A percentile compares a stretch with the other conserved stretches of the same genome.
These are phyloP conservation scores for Colostygia pectinataria DNA, from an alignment of 2,888 invertebrate genomes.

Conservation along the genomic window DNA sequence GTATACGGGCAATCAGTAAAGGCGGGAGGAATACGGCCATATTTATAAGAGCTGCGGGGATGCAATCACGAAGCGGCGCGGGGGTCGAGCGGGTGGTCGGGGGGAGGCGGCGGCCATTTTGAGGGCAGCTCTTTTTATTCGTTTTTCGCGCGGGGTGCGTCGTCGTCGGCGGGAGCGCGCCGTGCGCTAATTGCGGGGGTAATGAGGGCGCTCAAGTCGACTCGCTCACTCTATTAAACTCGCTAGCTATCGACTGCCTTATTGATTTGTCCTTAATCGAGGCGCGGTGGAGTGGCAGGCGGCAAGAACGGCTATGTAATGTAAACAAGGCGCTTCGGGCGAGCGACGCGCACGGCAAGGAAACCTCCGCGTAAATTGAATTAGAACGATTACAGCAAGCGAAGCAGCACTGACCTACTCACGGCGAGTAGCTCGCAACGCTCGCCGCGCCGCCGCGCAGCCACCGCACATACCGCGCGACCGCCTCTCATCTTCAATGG, in stretches of 20 bases:
- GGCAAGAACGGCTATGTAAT: conserved; percentile 51
- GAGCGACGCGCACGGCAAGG: conserved; percentile 43
- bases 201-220: conserved; percentile 81
- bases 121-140: conserved; percentile 87
- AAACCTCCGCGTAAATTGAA: conserved; percentile 66
- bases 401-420: conserved; percentile 39
- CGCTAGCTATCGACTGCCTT: conserved; percentile 80
- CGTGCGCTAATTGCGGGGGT: conserved; percentile 83
- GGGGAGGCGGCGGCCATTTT: conserved; percentile 87
- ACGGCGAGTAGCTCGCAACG: conserved; percentile 31
- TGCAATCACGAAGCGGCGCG: conserved; percentile 83
- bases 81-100: conserved; percentile 72
- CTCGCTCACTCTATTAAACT: conserved; percentile 82
- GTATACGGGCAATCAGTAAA: conserved; percentile 85
- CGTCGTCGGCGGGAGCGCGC: conserved; percentile 76
- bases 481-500: conserved; percentile 37
- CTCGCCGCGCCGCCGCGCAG: conserved; percentile 22
- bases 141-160: conserved; percentile 83
- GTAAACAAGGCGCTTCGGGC: conserved; percentile 66
- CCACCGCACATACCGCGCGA: conserved; percentile 29
- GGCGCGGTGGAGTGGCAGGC: conserved; percentile 59
- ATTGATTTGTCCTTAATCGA: conserved; percentile 81
- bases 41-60: conserved; percentile 84
- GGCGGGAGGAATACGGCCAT: conserved; percentile 84
- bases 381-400: conserved; percentile 67